These are phyloP conservation scores for Akabosia matsudoensis DNA, from an alignment of 1,140 invertebrate species.

Conservation along the genomic window DNA sequence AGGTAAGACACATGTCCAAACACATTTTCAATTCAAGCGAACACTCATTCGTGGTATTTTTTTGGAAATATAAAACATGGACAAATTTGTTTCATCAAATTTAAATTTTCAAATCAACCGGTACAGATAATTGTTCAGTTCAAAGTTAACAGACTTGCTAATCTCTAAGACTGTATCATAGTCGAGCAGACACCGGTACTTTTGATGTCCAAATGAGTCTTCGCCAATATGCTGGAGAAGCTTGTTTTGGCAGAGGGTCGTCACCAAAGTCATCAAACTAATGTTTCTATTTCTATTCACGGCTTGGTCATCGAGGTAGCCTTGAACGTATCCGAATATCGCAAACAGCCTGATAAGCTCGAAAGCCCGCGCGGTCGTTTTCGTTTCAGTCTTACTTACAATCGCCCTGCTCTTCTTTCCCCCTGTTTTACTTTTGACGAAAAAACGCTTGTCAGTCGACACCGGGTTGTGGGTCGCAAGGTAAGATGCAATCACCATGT, in stretches of 20 bases:
- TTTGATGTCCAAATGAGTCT: conserved; percentile 11
- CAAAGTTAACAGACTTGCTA: conserved; percentile 13
- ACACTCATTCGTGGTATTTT: no score
- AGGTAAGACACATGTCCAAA: no score
- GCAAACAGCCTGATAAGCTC: not conserved
- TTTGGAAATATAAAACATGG: no score
- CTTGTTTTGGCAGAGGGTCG: conserved; percentile 3
- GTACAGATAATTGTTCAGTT: conserved; percentile 17
- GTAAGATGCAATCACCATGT: conserved; percentile 18
- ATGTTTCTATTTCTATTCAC: conserved; percentile 12
- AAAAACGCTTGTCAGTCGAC: conserved; percentile 20
- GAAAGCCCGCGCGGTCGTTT: not conserved
- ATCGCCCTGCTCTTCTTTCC: not conserved
- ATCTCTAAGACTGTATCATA: conserved; percentile 15
- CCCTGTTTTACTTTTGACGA: conserved; percentile 2
- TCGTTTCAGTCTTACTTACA: not conserved
- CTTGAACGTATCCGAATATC: not conserved
- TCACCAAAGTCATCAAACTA: conserved; percentile 13
- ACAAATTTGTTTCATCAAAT: no score
- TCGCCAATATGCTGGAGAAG: conserved; percentile 4
- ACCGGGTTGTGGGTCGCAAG: conserved; percentile 12
- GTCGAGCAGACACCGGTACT: conserved; percentile 11
- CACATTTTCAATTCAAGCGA: no score
- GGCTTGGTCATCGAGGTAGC: not conserved
- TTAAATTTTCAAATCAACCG: conserved; percentile 5